Evolutionary conservation across 2,113 vertebrate species (phyloP).

Genomic region (Paramormyrops kingsleyae): DNA sequence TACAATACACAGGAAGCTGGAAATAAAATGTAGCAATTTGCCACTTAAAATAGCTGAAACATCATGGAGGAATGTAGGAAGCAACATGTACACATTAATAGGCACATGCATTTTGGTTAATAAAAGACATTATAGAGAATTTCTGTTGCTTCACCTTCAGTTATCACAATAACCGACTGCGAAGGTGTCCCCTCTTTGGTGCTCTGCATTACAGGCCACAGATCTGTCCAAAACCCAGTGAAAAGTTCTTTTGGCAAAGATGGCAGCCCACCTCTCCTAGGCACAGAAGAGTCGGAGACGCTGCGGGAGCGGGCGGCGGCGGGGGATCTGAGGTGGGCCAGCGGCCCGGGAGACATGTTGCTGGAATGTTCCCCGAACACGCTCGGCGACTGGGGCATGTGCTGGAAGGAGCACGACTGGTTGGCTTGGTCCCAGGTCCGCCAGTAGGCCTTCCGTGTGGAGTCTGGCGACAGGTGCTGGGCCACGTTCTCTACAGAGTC

Average conservation of each 20-base stretch:
- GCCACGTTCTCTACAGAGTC: constrained; percentile 87
- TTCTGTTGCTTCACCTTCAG: not conserved
- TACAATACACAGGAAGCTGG: not conserved
- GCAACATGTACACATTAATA: not conserved
- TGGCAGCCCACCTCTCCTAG: constrained; percentile 67
- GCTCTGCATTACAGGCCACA: not conserved
- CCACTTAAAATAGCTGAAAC: not conserved
- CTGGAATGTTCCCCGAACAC: constrained; percentile 77
- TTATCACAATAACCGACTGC: not conserved
- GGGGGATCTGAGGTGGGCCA: constrained; percentile 83
- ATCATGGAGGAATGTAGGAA: not conserved
- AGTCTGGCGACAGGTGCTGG: constrained; percentile 91
- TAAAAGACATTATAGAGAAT: not conserved
- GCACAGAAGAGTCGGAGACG: constrained; percentile 91
- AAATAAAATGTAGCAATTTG: not conserved
- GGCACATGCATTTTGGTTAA: not conserved
- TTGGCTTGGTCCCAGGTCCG: constrained; percentile 67
- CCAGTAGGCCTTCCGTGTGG: constrained; percentile 87
- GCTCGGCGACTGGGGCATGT: constrained; percentile 61
- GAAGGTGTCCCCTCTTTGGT: not conserved
- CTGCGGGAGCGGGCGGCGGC: constrained; percentile 81
- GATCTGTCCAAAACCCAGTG: not conserved
- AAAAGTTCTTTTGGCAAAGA: not conserved
- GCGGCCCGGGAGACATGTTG: constrained; percentile 2
- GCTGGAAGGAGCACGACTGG: constrained; percentile 64